These are phyloP conservation scores for Plusia festucae DNA, from an alignment of 2,888 invertebrate species.

Conservation along the genomic window DNA sequence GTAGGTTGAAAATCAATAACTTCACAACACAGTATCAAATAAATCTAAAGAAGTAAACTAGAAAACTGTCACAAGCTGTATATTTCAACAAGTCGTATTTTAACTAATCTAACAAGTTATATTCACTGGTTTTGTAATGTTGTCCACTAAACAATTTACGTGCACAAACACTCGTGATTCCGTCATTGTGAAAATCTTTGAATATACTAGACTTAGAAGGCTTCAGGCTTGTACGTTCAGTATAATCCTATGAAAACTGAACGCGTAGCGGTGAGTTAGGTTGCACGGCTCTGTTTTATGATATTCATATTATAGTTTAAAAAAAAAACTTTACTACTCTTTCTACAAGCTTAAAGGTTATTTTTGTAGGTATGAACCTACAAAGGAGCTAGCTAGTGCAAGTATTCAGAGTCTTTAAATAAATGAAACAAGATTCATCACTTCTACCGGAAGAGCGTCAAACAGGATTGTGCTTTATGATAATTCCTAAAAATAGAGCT, in stretches of 20 bases:
- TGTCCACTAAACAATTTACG: conserved; percentile 22
- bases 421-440: neutral
- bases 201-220: conserved; percentile 56
- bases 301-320: conserved; percentile 35
- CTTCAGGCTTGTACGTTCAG: conserved; percentile 49
- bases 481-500: neutral
- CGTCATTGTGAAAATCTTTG: conserved; percentile 29
- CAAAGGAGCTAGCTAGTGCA: neutral
- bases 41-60: neutral
- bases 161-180: conserved; percentile 38
- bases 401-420: neutral
- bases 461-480: neutral
- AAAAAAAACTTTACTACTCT: neutral
- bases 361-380: neutral
- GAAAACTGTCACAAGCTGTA: neutral
- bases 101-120: neutral
- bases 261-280: conserved; percentile 40
- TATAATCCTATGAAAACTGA: conserved; percentile 60
- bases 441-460: neutral
- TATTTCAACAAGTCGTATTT: conserved; percentile 14
- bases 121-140: conserved; percentile 6
- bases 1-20: conserved; percentile 1
- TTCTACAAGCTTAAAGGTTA: neutral
- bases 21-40: neutral
- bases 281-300: conserved; percentile 49